Conservation (phyloP, 1,140 invertebrate genomes). For the Arctopsyche grandis region DNA sequence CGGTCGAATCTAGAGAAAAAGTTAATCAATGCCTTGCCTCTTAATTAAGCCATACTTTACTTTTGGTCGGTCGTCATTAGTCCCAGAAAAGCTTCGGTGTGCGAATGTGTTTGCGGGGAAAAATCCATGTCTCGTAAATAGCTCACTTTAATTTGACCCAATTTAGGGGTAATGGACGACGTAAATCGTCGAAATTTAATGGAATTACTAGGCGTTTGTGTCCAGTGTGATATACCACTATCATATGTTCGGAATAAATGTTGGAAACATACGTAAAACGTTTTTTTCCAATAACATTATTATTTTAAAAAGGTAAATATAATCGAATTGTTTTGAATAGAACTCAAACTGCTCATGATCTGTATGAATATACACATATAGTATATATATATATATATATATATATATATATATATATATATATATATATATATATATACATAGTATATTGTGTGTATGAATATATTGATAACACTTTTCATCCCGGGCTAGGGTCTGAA, state of each 20-base stretch:
- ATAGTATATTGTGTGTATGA: too few species aligned
- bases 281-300: too few species aligned
- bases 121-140: too few species aligned
- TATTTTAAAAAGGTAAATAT: too few species aligned
- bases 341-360: too few species aligned
- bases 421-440: too few species aligned
- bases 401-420: too few species aligned
- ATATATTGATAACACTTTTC: too few species aligned
- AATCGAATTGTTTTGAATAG: too few species aligned
- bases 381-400: too few species aligned
- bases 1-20: neutral
- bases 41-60: conserved; percentile 35
- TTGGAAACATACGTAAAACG: neutral
- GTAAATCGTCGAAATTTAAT: neutral
- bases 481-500: too few species aligned
- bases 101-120: neutral
- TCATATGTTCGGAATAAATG: neutral
- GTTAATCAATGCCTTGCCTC: conserved; percentile 27
- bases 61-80: conserved; percentile 22
- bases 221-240: neutral
- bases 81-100: neutral
- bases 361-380: too few species aligned
- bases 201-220: neutral
- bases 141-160: neutral
- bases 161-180: neutral